A percentile compares a stretch with the other conserved stretches of the same genome.
Evolutionary conservation across 2,113 vertebrate species (phyloP).

Genomic region (Oryzias javanicus): DNA sequence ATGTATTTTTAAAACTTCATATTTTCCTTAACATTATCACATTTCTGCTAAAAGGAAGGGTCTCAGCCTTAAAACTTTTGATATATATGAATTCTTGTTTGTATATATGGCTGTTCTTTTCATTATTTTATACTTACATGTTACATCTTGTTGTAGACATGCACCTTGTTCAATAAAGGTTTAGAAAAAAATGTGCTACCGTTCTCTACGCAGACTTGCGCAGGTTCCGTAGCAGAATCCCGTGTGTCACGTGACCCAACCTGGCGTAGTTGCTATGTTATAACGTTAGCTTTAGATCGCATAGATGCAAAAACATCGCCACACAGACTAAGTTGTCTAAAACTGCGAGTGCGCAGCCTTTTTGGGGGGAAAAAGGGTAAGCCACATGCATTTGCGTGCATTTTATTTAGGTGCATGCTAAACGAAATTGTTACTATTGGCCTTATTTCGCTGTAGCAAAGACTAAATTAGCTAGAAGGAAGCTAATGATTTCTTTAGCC

Average conservation of each 20-base stretch:
- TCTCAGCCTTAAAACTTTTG: too few species aligned
- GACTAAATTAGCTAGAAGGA: constrained; percentile 38
- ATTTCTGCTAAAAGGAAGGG: too few species aligned
- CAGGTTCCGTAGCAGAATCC: background rate
- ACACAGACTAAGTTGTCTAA: constrained; percentile 6
- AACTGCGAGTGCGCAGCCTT: background rate
- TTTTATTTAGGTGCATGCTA: background rate
- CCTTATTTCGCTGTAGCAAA: background rate
- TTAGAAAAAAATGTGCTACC: background rate
- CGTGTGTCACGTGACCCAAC: constrained; percentile 8
- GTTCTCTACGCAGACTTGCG: constrained; percentile 3
- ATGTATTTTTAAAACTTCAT: too few species aligned
- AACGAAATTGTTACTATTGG: background rate
- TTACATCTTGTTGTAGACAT: too few species aligned
- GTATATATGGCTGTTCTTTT: too few species aligned
- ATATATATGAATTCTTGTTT: too few species aligned
- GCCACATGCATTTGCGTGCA: background rate
- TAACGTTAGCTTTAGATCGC: constrained; percentile 43
- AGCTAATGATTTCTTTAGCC: background rate
- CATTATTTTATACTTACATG: too few species aligned
- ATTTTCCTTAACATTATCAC: too few species aligned
- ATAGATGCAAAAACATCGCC: background rate
- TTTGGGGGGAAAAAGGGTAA: constrained; percentile 16
- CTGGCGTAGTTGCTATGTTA: constrained; percentile 44
- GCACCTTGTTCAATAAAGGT: too few species aligned